Percentiles rank a stretch among this genome's conserved stretches.
phyloP scores from a whole-genome alignment of 2,113 vertebrate genomes.

The Paracanthobrama guichenoti region DNA sequence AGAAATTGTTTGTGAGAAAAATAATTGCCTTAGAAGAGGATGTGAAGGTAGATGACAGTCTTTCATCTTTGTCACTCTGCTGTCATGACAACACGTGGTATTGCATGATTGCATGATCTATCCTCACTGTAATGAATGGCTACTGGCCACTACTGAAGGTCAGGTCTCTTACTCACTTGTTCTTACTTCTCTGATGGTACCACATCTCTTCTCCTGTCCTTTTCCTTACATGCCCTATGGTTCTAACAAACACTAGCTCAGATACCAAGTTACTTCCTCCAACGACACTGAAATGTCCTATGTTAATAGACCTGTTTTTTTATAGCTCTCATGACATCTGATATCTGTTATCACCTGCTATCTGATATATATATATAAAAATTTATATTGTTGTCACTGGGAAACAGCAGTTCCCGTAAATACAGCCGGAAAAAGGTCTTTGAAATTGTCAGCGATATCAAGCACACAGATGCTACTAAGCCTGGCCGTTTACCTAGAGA shows the following conservation, averaged over 20 bases:
- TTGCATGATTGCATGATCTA: too few relatives aligned
- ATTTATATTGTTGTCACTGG: neutral
- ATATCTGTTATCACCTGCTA: slow-evolving; percentile 19
- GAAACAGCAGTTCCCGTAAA: slow-evolving; percentile 12
- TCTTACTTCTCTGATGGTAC: neutral
- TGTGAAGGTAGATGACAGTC: neutral
- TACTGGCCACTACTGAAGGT: slow-evolving; percentile 17
- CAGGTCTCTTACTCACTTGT: slow-evolving; percentile 54
- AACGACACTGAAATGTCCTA: neutral
- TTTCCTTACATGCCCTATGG: neutral
- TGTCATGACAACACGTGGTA: slow-evolving; percentile 37
- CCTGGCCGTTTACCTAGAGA: neutral
- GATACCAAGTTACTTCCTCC: neutral
- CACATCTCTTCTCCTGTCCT: neutral
- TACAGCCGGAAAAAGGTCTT: neutral
- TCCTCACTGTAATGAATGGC: slow-evolving; percentile 33
- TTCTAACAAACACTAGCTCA: neutral
- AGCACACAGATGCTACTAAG: neutral
- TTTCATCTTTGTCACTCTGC: neutral
- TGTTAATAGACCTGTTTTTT: neutral
- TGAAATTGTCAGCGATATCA: neutral
- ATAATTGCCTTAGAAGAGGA: neutral
- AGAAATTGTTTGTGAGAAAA: neutral
- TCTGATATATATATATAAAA: neutral
- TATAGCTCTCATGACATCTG: neutral